A percentile compares a stretch with the other conserved stretches of the same genome.
phyloP scores from a whole-genome alignment of 37 sponge, comb jelly and placozoan genomes.

The Theonella swinhoei region DNA sequence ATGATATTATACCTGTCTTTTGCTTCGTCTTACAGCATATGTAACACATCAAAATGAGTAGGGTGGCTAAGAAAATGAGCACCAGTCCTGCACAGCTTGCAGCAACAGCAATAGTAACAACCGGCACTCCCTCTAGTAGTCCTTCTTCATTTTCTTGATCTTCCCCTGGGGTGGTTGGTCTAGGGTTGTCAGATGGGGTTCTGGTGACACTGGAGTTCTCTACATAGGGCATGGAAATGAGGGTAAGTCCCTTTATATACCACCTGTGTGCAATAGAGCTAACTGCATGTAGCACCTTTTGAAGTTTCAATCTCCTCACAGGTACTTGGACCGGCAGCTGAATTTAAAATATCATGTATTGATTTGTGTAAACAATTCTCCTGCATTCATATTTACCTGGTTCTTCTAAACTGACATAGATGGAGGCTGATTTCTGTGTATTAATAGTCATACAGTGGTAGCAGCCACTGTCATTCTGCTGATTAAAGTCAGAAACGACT shows the following conservation, averaged over 20 bases:
- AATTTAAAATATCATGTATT: not conserved
- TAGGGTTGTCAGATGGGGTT: not conserved
- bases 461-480: conserved; percentile 3
- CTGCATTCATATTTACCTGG: no score
- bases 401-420: not conserved
- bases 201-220: not conserved
- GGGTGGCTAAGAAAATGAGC: not conserved
- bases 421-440: not conserved
- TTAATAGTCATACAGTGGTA: conserved; percentile 17
- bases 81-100: not conserved
- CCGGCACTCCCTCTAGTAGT: not conserved
- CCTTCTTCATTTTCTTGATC: not conserved
- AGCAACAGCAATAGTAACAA: not conserved
- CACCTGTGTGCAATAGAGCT: no score
- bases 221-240: not conserved
- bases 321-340: not conserved
- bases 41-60: not conserved
- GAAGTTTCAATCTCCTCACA: no score
- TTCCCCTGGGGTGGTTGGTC: not conserved
- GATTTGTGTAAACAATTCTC: no score
- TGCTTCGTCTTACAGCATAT: not conserved
- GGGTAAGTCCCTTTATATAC: no score
- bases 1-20: not conserved
- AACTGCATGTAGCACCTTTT: no score
- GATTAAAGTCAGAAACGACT: not conserved